Evolutionary conservation across 2,113 vertebrate species (phyloP), one percentile per base, ranked within the genome.

Genomic region (Regulus satrapa): DNA sequence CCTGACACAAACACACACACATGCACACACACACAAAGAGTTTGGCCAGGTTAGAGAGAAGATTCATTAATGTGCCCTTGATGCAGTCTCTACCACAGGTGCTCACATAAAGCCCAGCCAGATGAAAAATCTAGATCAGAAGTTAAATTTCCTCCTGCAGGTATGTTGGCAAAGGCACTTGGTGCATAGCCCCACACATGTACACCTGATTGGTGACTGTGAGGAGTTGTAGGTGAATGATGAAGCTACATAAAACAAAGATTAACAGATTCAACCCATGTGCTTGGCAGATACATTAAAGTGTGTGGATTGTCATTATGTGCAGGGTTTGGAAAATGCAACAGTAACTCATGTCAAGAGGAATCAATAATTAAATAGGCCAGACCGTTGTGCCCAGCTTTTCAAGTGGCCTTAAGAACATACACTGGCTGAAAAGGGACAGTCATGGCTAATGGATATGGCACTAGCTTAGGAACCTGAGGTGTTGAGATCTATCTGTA

Each of bases 91-190:
- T 82, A 64, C 64, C 89, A 89, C 92, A 94, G 88, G 89, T 92
- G 89, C 75, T 94, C 66, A 51, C 58, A 64, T 89, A 91, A 94
- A 91, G 69, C 73, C 74, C 49, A 89, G 49, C 77, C 95, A 96
- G 81, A 96, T 92, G 87, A 64, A 91, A 92, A 89, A 89, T 75
- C 73, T 58, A 94, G 80, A 94, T 91, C 89, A 94, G 89, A 94
- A 95, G 89, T 89, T 87, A 95, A 94, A 95, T 95, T 91, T 96
- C 80, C 58, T 96, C 69, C 93, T 54, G 69, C 52, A 92, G 80
- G 48, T 94, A 91, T 83, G 69, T 38, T 95, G 93, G 95, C 91
- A 95, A 92, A 94, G 59, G 54, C 58, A 40, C 23, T 91, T 56
- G 49, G 38, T 92, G 81, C 81, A 66, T 38, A 87, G 54, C 58